Evolutionary conservation across 2,797 vertebrate species (phyloP).

Genomic region (Sebastes oblongus): DNA sequence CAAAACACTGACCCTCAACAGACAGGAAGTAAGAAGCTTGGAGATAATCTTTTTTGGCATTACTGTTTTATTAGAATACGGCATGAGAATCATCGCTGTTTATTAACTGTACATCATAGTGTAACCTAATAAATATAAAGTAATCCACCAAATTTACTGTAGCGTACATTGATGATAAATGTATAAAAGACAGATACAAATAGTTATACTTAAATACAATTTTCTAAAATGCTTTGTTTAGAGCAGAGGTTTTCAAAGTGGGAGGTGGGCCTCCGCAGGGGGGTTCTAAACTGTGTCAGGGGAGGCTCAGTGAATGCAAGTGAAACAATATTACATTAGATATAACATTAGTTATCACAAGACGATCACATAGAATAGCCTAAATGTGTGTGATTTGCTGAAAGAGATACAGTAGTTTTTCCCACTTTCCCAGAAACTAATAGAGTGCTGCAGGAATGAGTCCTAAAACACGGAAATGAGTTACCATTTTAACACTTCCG

Average conservation of each 20-base stretch:
- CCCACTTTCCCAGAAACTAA: too few relatives aligned
- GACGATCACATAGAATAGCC: neutral
- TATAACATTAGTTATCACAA: neutral
- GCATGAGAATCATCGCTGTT: constrained; percentile 70
- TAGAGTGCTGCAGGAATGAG: too few relatives aligned
- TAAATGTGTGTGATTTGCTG: neutral
- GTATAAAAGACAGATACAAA: constrained; percentile 85
- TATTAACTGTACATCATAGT: constrained; percentile 73
- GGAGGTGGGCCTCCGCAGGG: neutral
- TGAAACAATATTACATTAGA: neutral
- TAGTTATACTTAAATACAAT: constrained; percentile 72
- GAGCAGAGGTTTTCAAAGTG: constrained; percentile 31
- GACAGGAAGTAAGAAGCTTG: constrained; percentile 36
- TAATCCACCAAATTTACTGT: constrained; percentile 73
- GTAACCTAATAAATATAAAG: constrained; percentile 80
- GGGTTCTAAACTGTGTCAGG: too few relatives aligned
- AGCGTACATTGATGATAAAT: constrained; percentile 78
- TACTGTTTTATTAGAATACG: constrained; percentile 83
- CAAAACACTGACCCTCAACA: constrained; percentile 12
- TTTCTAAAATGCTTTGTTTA: constrained; percentile 69
- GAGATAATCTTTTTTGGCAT: constrained; percentile 47
- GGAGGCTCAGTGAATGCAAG: neutral
- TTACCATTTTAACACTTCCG: too few relatives aligned
- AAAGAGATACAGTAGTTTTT: neutral
- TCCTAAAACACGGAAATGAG: too few relatives aligned